Percentiles rank a stretch among this genome's conserved stretches.
These are phyloP conservation scores for Marcusenius ussheri DNA, from an alignment of 2,113 vertebrate species.

Conservation along the genomic window DNA sequence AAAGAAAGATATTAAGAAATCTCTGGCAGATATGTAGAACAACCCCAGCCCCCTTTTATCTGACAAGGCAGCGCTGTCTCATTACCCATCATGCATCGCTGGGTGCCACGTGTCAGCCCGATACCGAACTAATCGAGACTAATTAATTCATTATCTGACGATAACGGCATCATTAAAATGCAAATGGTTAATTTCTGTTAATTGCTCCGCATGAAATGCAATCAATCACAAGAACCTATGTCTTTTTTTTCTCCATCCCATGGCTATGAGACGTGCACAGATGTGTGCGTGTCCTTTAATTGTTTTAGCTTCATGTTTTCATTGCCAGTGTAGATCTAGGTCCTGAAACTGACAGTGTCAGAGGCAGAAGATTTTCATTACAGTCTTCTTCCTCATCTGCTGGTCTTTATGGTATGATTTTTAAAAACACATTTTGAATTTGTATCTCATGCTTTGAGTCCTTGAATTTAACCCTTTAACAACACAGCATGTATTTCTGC, in stretches of 20 bases:
- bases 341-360: not conserved
- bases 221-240: conserved; percentile 70
- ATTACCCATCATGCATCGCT: conserved; percentile 59
- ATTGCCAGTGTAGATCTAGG: not conserved
- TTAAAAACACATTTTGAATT: not conserved
- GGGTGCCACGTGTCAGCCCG: conserved; percentile 61
- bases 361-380: not conserved
- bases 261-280: not conserved
- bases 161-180: conserved; percentile 97
- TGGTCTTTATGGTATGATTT: not conserved
- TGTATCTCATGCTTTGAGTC: not conserved
- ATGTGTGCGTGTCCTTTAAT: not conserved
- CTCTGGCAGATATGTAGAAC: not conserved
- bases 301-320: not conserved
- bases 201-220: conserved; percentile 81
- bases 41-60: not conserved
- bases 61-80: conserved; percentile 22
- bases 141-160: conserved; percentile 86
- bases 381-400: not conserved
- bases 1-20: not conserved
- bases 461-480: not conserved
- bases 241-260: conserved; percentile 34
- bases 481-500: not conserved
- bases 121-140: conserved; percentile 86
- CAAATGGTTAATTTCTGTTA: conserved; percentile 88